These are phyloP conservation scores for Aspiorhynchus laticeps DNA, from an alignment of 2,113 vertebrate genomes.

Conservation along the genomic window DNA sequence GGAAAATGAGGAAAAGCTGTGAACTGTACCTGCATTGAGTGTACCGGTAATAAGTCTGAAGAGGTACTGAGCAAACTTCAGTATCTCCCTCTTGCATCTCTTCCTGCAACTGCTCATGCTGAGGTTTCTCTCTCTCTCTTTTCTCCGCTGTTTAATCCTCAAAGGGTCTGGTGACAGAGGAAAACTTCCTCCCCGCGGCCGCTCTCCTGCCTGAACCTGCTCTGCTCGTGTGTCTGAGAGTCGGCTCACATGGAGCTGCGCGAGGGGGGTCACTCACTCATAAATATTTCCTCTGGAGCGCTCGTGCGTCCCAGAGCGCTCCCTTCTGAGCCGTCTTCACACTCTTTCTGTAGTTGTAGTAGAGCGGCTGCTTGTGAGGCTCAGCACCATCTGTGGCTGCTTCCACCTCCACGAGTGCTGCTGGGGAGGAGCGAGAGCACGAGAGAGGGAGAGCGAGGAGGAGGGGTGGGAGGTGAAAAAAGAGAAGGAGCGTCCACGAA, in stretches of 20 bases:
- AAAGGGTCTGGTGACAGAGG: slow-evolving; percentile 63
- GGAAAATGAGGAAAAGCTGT: background rate
- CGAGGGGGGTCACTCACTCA: slow-evolving; percentile 60
- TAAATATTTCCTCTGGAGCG: slow-evolving; percentile 70
- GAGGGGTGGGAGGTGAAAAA: slow-evolving; percentile 49
- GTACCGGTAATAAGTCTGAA: slow-evolving; percentile 93
- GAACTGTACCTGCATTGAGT: slow-evolving; percentile 90
- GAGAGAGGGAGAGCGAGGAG: background rate
- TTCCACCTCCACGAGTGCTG: slow-evolving; percentile 79
- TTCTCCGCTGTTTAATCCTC: slow-evolving; percentile 51
- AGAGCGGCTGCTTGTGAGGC: slow-evolving; percentile 72
- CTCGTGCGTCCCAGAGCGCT: slow-evolving; percentile 53
- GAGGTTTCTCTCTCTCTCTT: background rate
- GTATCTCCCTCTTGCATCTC: slow-evolving; percentile 93
- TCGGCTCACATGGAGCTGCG: slow-evolving; percentile 55
- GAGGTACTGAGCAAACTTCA: slow-evolving; percentile 97
- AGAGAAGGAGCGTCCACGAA: slow-evolving; percentile 70
- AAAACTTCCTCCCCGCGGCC: slow-evolving; percentile 45
- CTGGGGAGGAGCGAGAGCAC: slow-evolving; percentile 70
- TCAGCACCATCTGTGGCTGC: slow-evolving; percentile 40
- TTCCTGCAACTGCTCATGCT: slow-evolving; percentile 93
- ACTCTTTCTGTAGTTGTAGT: slow-evolving; percentile 65
- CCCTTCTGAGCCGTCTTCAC: slow-evolving; percentile 24
- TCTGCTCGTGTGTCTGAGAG: slow-evolving; percentile 61
- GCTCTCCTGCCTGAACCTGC: slow-evolving; percentile 23